phyloP scores from a whole-genome alignment of 1,140 invertebrate genomes.

The Mizuhopecten yessoensis region DNA sequence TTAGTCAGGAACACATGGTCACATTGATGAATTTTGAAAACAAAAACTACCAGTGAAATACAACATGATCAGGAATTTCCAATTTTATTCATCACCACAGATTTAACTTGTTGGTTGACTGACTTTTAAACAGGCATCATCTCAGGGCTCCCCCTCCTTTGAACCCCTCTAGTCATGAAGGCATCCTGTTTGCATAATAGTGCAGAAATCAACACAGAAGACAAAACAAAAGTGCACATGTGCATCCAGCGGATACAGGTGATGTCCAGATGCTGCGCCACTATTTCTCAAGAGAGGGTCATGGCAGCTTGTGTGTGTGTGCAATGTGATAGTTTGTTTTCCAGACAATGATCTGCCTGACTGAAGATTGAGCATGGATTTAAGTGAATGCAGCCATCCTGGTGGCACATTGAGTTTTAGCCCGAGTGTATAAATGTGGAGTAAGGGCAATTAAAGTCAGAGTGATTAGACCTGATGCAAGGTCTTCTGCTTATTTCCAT shows the following conservation, averaged over 20 bases:
- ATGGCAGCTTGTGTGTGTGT: no score
- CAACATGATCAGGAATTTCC: no score
- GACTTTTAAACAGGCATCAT: background rate
- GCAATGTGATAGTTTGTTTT: conserved; percentile 25
- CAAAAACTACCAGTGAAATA: no score
- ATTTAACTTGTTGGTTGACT: no score
- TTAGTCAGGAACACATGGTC: no score
- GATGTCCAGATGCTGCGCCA: background rate
- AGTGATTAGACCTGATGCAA: background rate
- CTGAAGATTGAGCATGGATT: background rate
- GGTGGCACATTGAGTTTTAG: background rate
- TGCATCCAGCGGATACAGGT: background rate
- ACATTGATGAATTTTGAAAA: no score
- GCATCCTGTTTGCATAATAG: background rate
- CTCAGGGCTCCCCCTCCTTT: background rate
- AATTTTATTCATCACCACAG: no score
- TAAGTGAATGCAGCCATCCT: background rate
- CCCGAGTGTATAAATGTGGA: background rate
- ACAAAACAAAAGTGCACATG: background rate
- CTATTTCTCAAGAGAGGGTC: background rate
- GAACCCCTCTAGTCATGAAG: background rate
- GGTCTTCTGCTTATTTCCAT: background rate
- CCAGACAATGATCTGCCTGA: conserved; percentile 24
- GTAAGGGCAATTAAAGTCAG: background rate
- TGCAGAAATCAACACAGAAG: background rate